phyloP scores from a whole-genome alignment of 2,888 invertebrate species.

The Abrostola triplasia region DNA sequence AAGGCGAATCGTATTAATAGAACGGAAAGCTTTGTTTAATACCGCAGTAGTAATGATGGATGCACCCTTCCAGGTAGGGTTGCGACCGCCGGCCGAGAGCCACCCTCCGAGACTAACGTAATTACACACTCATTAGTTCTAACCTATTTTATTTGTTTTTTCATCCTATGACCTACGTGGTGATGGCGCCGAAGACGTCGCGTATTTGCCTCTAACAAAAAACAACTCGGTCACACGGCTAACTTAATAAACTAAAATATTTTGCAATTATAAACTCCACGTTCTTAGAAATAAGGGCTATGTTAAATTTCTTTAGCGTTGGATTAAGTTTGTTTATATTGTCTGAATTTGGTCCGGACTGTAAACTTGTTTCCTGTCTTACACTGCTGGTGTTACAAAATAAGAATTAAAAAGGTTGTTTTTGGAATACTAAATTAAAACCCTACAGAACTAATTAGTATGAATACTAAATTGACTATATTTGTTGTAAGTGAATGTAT shows the following conservation, averaged over 20 bases:
- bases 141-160: constrained; percentile 79
- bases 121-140: constrained; percentile 86
- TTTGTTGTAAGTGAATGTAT: no score
- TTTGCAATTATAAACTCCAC: constrained; percentile 12
- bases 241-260: background rate
- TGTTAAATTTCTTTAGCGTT: background rate
- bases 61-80: constrained; percentile 77
- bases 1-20: constrained; percentile 40
- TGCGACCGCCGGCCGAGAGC: constrained; percentile 80
- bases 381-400: constrained; percentile 13
- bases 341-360: constrained; percentile 29
- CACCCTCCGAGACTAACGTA: constrained; percentile 82
- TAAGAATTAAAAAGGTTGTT: background rate
- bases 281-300: background rate
- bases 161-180: constrained; percentile 61
- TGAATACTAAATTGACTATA: no score
- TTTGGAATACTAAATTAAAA: no score
- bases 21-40: constrained; percentile 69
- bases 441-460: no score
- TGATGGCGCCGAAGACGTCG: constrained; percentile 41
- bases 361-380: constrained; percentile 47
- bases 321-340: background rate
- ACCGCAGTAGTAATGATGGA: constrained; percentile 73
- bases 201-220: constrained; percentile 50
- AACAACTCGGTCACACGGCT: constrained; percentile 41